These are phyloP conservation scores for Oreonectes daqikongensis DNA, from an alignment of 2,797 vertebrate genomes.

Conservation along the genomic window DNA sequence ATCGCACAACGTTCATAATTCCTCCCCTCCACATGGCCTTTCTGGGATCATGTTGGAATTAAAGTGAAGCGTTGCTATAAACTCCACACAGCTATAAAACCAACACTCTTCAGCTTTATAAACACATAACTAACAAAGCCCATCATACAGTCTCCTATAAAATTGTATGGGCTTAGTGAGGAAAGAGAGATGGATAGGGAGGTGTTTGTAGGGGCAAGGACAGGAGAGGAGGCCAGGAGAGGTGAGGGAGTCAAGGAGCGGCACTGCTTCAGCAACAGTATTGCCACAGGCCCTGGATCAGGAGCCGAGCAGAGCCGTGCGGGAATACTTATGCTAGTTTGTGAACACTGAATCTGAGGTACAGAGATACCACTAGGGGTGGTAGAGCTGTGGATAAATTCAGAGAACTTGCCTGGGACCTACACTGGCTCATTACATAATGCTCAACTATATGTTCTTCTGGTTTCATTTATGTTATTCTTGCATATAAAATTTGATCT, in stretches of 20 bases:
- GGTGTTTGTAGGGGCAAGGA: slow-evolving; percentile 28
- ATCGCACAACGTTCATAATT: slow-evolving; percentile 2
- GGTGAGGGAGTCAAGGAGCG: slow-evolving; percentile 30
- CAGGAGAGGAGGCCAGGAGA: slow-evolving; percentile 20
- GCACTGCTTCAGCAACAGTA: slow-evolving; percentile 32
- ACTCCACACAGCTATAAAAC: slow-evolving; percentile 45
- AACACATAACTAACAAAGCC: slow-evolving; percentile 49
- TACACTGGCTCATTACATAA: too few species aligned
- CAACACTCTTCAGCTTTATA: slow-evolving; percentile 39
- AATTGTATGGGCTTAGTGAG: slow-evolving; percentile 24
- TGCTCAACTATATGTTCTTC: too few species aligned
- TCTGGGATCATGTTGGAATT: slow-evolving; percentile 23
- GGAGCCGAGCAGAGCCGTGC: slow-evolving; percentile 2
- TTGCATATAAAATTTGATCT: too few species aligned
- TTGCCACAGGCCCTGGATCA: slow-evolving; percentile 43
- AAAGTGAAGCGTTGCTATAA: slow-evolving; percentile 54
- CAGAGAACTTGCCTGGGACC: not conserved
- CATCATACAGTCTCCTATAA: slow-evolving; percentile 40
- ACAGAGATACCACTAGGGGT: not conserved
- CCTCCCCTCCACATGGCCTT: not conserved
- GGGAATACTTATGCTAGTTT: slow-evolving; percentile 50
- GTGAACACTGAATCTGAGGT: not conserved
- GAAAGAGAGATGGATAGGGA: not conserved
- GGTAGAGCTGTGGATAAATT: not conserved
- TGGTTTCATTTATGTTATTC: too few species aligned